Evolutionary conservation across 1,140 invertebrate genomes (phyloP).

Genomic region (Aphelenchoides besseyi): DNA sequence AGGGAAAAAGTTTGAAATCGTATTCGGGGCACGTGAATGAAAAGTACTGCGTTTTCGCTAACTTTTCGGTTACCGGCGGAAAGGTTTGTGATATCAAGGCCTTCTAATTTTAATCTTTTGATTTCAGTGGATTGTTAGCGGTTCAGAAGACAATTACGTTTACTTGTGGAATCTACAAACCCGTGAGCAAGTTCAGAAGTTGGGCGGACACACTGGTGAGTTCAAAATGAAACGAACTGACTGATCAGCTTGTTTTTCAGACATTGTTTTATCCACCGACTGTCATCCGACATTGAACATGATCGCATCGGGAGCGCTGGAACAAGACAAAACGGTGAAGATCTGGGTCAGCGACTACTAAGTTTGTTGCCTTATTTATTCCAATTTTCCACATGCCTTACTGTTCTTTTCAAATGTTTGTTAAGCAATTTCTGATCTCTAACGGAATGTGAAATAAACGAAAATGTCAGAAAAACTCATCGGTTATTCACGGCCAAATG

Average conservation of each 20-base stretch:
- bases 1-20: slow-evolving; percentile 87
- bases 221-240: slow-evolving; percentile 3
- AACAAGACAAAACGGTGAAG: slow-evolving; percentile 98
- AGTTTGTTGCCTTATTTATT: neutral
- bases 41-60: slow-evolving; percentile 99
- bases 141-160: slow-evolving; percentile 98
- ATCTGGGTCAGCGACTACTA: slow-evolving; percentile 87
- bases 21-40: slow-evolving; percentile 97
- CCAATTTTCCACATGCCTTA: neutral
- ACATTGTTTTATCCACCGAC: slow-evolving; percentile 93
- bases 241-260: slow-evolving; percentile 68
- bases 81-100: slow-evolving; percentile 71
- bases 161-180: slow-evolving; percentile 99
- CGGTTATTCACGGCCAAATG: no score
- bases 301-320: slow-evolving; percentile 93
- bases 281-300: slow-evolving; percentile 99
- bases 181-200: slow-evolving; percentile 96
- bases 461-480: no score
- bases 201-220: slow-evolving; percentile 86
- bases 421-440: no score
- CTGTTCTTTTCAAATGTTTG: no score
- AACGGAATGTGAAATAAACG: no score
- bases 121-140: slow-evolving; percentile 94
- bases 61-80: slow-evolving; percentile 98
- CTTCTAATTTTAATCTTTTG: slow-evolving; percentile 44